phyloP scores from a whole-genome alignment of 2,888 invertebrate species.

The Phaonia tiefii region DNA sequence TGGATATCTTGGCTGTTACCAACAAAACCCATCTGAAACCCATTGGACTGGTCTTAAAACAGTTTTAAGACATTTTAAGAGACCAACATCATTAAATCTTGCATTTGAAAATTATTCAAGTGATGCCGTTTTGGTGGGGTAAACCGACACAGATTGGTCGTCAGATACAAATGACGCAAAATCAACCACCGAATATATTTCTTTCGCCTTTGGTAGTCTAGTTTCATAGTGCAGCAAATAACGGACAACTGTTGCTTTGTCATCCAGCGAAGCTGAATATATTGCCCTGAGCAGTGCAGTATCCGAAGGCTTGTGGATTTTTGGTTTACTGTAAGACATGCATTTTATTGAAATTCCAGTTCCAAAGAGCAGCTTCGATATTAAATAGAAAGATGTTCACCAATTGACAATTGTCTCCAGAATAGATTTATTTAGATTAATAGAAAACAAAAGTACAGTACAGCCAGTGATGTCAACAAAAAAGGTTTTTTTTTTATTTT shows the following conservation, averaged over 20 bases:
- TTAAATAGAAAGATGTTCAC: no score
- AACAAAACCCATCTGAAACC: no score
- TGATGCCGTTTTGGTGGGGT: background rate
- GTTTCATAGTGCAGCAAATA: constrained; percentile 34
- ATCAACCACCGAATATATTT: constrained; percentile 20
- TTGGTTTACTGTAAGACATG: background rate
- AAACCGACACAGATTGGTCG: no score
- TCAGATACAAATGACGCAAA: constrained; percentile 23
- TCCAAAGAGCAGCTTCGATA: no score
- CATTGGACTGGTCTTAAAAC: background rate
- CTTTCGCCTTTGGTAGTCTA: no score
- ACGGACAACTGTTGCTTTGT: background rate
- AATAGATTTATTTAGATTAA: no score
- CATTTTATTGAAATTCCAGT: background rate
- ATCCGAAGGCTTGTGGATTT: constrained; percentile 3
- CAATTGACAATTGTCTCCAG: no score
- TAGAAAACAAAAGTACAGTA: no score
- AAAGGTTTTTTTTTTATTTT: no score
- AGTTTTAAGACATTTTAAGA: constrained; percentile 1
- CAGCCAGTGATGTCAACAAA: no score
- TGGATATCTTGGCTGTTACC: constrained; percentile 7
- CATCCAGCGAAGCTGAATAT: no score
- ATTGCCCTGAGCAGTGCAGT: no score
- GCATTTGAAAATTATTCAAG: background rate
- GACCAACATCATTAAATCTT: background rate